Evolutionary conservation across 2,888 invertebrate genomes (phyloP), one percentile per base, ranked within the genome.

Genomic region (Malacosoma neustria): DNA sequence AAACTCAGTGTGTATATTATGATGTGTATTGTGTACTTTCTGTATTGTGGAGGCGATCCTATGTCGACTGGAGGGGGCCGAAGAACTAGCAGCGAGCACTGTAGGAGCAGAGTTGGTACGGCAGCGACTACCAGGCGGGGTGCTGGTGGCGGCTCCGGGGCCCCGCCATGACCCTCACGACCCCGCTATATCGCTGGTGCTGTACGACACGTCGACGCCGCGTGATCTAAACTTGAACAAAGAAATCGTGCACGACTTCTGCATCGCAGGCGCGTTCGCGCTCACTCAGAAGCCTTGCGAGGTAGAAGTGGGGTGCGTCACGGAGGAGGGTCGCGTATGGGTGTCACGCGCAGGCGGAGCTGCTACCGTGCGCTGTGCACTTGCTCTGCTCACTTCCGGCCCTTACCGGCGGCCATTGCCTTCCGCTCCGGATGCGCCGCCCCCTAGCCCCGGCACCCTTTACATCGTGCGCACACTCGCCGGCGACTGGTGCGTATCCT

Each of bases 1-100:
- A n/a, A n/a, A n/a, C n/a, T n/a, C n/a, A n/a, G n/a, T n/a, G n/a
- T n/a, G n/a, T n/a, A n/a, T n/a, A n/a, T n/a, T n/a, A n/a, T n/a
- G n/a, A n/a, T n/a, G n/a, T n/a, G n/a, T n/a, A n/a, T n/a, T n/a
- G n/a, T n/a, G n/a, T n/a, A n/a, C n/a, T n/a, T n/a, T n/a, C n/a
- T 4, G 14, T 14, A 3, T 13, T 0, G 12, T 12, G 13, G 14
- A 90, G 89, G 93, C 92, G 13, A 87, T 93, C 40, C 88, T 90
- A 45, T 88, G 93, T 46, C 89, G 90, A 11, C 71, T 94, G 54
- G 89, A 88, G 34, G 93, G 92, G 3, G 73, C 93, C 34, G 93
- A 93, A 68, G 92, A 91, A 66, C 57, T 84, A 46, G 75, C 79
- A 45, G 74, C 71, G 34, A 65, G 69, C 54, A 54, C 55, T 46